Percentiles rank a stretch among this genome's conserved stretches.
Conservation (phyloP, 2,888 invertebrate genomes). For the Hirtodrosophila confusa region DNA sequence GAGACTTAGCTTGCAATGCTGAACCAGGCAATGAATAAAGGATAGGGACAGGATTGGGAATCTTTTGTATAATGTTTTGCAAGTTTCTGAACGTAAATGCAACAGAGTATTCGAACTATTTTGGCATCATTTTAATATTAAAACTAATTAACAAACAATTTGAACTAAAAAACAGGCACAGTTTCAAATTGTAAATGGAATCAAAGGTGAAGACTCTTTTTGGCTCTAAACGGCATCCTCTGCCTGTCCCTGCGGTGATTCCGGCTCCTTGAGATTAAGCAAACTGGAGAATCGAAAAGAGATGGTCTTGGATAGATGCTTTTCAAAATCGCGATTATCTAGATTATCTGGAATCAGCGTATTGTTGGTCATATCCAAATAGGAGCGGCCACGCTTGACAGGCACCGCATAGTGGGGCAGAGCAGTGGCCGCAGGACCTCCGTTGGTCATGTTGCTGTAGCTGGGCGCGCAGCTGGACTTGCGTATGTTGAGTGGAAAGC, state of each 20-base stretch:
- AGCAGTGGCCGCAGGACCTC: slow-evolving; percentile 33
- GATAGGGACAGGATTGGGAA: background rate
- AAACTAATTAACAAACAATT: slow-evolving; percentile 75
- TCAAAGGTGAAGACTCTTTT: background rate
- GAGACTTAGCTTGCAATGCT: too few species aligned
- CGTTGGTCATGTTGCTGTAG: slow-evolving; percentile 65
- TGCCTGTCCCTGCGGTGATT: slow-evolving; percentile 36
- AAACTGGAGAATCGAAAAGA: slow-evolving; percentile 84
- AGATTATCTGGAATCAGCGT: slow-evolving; percentile 82
- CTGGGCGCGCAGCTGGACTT: slow-evolving; percentile 69
- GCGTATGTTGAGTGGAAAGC: slow-evolving; percentile 82
- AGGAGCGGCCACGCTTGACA: slow-evolving; percentile 82
- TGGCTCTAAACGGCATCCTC: slow-evolving; percentile 55
- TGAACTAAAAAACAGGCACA: slow-evolving; percentile 66
- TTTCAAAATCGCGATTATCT: slow-evolving; percentile 83
- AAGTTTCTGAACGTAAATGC: slow-evolving; percentile 36
- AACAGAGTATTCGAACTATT: slow-evolving; percentile 39
- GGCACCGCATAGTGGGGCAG: slow-evolving; percentile 81
- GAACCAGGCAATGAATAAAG: too few species aligned
- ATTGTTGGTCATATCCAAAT: slow-evolving; percentile 83
- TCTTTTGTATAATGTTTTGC: background rate
- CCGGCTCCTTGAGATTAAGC: slow-evolving; percentile 82
- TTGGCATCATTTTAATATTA: slow-evolving; percentile 57
- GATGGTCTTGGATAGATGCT: slow-evolving; percentile 83
- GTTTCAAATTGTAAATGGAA: slow-evolving; percentile 6